These are phyloP conservation scores for Paratrypauchen microcephalus DNA, from an alignment of 2,797 vertebrate species.

Conservation along the genomic window DNA sequence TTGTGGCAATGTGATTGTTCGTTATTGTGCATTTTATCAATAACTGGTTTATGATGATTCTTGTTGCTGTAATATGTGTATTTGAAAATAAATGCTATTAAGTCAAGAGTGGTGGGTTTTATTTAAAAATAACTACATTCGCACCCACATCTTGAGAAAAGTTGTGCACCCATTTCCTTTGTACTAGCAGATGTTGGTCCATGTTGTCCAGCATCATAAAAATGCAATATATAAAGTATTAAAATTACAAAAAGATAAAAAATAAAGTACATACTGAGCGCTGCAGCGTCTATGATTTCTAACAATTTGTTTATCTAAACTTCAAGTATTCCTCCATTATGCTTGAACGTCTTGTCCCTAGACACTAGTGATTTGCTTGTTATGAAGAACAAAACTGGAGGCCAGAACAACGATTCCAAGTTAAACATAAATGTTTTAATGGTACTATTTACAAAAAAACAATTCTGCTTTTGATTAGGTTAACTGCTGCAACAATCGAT, in stretches of 20 bases:
- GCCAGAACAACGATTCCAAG: slow-evolving; percentile 65
- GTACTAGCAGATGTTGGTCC: no score
- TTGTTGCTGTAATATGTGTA: slow-evolving; percentile 95
- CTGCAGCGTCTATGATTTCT: neutral
- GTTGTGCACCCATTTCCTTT: no score
- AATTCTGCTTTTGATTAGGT: slow-evolving; percentile 78
- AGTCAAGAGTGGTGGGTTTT: slow-evolving; percentile 46
- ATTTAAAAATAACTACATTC: neutral
- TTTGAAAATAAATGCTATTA: slow-evolving; percentile 98
- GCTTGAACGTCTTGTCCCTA: neutral
- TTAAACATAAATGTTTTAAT: slow-evolving; percentile 87
- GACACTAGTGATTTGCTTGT: no score
- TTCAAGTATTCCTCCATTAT: neutral
- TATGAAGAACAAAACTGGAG: slow-evolving; percentile 27
- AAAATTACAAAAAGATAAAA: no score
- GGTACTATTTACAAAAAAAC: slow-evolving; percentile 84
- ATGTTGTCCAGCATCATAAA: no score
- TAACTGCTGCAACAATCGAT: slow-evolving; percentile 81
- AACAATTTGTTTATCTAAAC: no score
- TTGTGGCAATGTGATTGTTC: slow-evolving; percentile 92
- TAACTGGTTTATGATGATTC: slow-evolving; percentile 91
- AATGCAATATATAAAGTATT: no score
- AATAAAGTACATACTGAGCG: neutral
- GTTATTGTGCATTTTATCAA: slow-evolving; percentile 93
- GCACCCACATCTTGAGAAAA: no score